Evolutionary conservation across 64 coral and sea anemone genomes (phyloP), one percentile per base, ranked within the genome.

Genomic region (Dendrophyllia cribrosa): DNA sequence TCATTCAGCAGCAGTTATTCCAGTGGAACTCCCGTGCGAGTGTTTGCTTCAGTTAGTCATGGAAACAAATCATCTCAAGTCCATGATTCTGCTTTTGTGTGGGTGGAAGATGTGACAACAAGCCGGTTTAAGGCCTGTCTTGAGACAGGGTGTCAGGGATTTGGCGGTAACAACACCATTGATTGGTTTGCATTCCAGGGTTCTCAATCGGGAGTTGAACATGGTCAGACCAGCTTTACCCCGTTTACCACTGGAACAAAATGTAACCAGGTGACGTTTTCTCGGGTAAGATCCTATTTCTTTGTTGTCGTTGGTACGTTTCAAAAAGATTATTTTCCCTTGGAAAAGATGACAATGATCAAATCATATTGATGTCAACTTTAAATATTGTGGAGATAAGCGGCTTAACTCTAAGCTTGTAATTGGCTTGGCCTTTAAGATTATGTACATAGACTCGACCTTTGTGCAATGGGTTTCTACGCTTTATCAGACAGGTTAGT

Each of bases 101-200:
- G 79, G 79, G 79, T 83, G 5, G 79, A 83, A 83, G 61, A 66
- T 13, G 34, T 83, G 14, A 48, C 60, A 44, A 50, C 45, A 6
- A 23, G 5, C 15, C 59, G 61, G 23, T 83, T 83, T 43, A 83
- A 22, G 20, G 61, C 61, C 26, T 83, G 79, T 67, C 2, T 83
- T 46, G 79, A 67, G 61, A 16, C 9, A 50, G 79, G 79, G 0
- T 61, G 61, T 6, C 59, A 19, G 1, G 62, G 62, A 0, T 68
- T 19, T 1, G 16, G 44, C 20, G 62, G 34, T 10, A 66, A 66
- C 79, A 66, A 3, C 19, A 83, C 45, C 6, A 83, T 83, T 26
- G 79, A 83, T 51, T 83, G 79, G 79, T 50, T 83, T 6, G 79
- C 79, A 5, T 83, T 83, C 45, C 79, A 83, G 20, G 79, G 79